phyloP scores from a whole-genome alignment of 2,888 invertebrate genomes.

The Andrena marginata region DNA sequence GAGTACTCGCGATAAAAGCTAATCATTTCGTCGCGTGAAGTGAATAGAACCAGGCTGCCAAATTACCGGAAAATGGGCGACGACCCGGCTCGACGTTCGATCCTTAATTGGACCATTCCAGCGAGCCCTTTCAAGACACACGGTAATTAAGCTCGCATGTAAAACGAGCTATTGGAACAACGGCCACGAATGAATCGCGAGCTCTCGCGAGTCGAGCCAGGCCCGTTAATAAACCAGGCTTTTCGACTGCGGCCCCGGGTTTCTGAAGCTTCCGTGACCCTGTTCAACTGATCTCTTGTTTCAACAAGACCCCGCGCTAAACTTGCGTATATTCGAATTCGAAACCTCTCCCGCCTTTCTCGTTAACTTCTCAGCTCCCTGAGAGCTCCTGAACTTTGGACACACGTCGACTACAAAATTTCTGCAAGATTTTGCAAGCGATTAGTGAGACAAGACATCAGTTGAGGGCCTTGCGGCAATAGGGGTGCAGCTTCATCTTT shows the following conservation, averaged over 20 bases:
- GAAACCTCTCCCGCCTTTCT: background rate
- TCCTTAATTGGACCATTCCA: slow-evolving; percentile 62
- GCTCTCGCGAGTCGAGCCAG: background rate
- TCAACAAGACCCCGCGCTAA: background rate
- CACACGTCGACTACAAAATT: background rate
- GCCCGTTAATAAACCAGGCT: background rate
- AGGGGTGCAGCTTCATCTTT: too few species aligned
- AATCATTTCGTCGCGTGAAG: background rate
- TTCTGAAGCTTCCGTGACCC: background rate
- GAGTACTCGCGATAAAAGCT: background rate
- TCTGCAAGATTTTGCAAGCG: too few species aligned
- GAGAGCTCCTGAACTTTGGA: background rate
- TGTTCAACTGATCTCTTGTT: background rate
- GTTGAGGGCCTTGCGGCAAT: too few species aligned
- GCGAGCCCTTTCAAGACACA: slow-evolving; percentile 36
- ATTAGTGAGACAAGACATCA: too few species aligned
- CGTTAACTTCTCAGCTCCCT: background rate
- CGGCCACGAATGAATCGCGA: slow-evolving; percentile 21
- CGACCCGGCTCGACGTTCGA: slow-evolving; percentile 17
- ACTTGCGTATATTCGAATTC: background rate
- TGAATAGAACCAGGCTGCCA: background rate
- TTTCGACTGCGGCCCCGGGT: slow-evolving; percentile 1
- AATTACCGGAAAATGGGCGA: slow-evolving; percentile 23
- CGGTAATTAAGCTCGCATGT: slow-evolving; percentile 48
- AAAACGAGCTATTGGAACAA: slow-evolving; percentile 25